These are phyloP conservation scores for Diadegma fenestrale DNA, from an alignment of 2,888 invertebrate genomes.

Conservation along the genomic window DNA sequence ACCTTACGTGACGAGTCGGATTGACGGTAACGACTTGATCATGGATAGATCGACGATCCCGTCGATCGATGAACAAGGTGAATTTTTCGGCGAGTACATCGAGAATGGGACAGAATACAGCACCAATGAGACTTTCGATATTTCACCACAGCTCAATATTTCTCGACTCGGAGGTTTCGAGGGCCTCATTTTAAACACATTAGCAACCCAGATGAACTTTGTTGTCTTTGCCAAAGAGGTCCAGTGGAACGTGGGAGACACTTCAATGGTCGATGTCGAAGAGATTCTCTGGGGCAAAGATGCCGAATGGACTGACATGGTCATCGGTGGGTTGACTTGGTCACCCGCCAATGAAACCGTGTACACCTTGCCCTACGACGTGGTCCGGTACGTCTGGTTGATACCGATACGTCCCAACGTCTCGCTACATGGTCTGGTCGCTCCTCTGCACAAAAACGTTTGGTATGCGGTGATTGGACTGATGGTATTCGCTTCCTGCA, in stretches of 20 bases:
- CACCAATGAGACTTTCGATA: background rate
- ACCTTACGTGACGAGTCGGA: slow-evolving; percentile 67
- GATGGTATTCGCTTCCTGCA: slow-evolving; percentile 71
- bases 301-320: slow-evolving; percentile 68
- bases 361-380: slow-evolving; percentile 74
- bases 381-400: slow-evolving; percentile 74
- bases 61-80: background rate
- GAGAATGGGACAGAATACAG: background rate
- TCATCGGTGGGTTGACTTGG: slow-evolving; percentile 74
- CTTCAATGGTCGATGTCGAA: slow-evolving; percentile 41
- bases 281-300: slow-evolving; percentile 50
- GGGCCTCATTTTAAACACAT: slow-evolving; percentile 53
- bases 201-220: slow-evolving; percentile 57
- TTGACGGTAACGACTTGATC: background rate
- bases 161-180: slow-evolving; percentile 64
- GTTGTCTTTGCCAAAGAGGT: slow-evolving; percentile 35
- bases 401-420: slow-evolving; percentile 73
- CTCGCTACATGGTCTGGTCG: slow-evolving; percentile 76
- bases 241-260: slow-evolving; percentile 63
- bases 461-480: slow-evolving; percentile 76
- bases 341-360: slow-evolving; percentile 55
- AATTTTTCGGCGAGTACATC: background rate
- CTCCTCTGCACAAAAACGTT: slow-evolving; percentile 74
- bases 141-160: background rate
- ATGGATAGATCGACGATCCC: background rate